A percentile compares a stretch with the other conserved stretches of the same genome.
phyloP scores from a whole-genome alignment of 2,888 invertebrate genomes.

The Lissocephala sabroskyi region DNA sequence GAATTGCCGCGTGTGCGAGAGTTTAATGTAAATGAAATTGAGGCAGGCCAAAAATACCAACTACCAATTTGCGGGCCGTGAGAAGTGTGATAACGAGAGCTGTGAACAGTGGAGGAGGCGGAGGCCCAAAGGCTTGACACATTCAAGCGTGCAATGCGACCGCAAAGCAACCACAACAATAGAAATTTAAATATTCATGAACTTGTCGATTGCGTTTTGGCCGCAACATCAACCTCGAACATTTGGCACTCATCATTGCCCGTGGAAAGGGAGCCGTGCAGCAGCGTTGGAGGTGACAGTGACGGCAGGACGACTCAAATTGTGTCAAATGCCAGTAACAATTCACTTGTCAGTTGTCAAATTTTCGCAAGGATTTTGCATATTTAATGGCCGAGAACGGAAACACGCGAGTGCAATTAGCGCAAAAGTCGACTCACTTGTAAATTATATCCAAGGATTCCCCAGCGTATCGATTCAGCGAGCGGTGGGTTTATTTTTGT shows the following conservation, averaged over 20 bases:
- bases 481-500: not conserved
- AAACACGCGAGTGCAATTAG: conserved; percentile 43
- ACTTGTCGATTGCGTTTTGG: conserved; percentile 11
- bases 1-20: no score
- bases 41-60: conserved; percentile 22
- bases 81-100: conserved; percentile 5
- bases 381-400: conserved; percentile 13
- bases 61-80: not conserved
- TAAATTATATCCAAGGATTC: no score
- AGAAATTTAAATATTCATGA: conserved; percentile 50
- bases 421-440: not conserved
- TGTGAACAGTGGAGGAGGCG: not conserved
- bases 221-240: not conserved
- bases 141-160: not conserved
- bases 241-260: conserved; percentile 9
- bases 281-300: not conserved
- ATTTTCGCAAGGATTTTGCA: conserved; percentile 34
- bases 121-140: not conserved
- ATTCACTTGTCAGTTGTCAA: conserved; percentile 22
- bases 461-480: not conserved
- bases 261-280: not conserved
- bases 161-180: conserved; percentile 23
- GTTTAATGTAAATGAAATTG: conserved; percentile 21
- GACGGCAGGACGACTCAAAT: conserved; percentile 16
- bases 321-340: conserved; percentile 37